Base-by-base conservation (phyloP, 1,140 invertebrate genomes). In the Euwallacea similis region DNA sequence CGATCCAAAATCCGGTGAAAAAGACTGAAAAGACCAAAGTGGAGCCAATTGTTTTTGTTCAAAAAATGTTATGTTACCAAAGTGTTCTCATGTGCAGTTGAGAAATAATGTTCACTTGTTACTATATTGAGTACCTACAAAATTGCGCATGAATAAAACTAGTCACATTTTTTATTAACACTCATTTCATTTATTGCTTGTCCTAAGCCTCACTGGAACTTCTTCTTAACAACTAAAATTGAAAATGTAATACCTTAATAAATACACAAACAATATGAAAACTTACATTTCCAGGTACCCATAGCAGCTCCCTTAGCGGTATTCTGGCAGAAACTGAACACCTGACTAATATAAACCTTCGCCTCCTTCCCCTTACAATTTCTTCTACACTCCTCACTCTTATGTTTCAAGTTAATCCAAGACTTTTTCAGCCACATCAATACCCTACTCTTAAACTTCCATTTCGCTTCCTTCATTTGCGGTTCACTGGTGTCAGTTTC, bases 391-490 rank as follows among this genome's bases (percentile, higher is more conserved):
- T 64, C 69, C 2, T 70, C 61, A 7, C n/a, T 56, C 42, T 58
- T 64, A 56, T 64, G 11, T 46, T 59, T 70, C 6, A 70, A 58
- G 10, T 13, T 58, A 9, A 70, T 58, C 69, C 69, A 70, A 42
- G 69, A 70, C 8, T 62, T 63, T 16, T 65, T 70, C 15, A 70
- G 13, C 69, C 69, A 70, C 33, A 70, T 6, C 33, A 64, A 15
- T 2, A 70, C 54, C 16, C 61, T 44, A n/a, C 69, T 70, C 11
- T 60, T 64, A 42, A 53, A 53, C 8, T 21, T 43, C 3, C 59
- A 6, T 56, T 42, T 62, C 7, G 67, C 21, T 13, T 62, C 16
- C 47, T 63, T 41, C 16, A 11, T 59, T 50, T 11, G 13, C 3
- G 56, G n/a, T 13, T 33, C 16, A 13, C 16, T 16, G 9, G 16